Evolutionary conservation across 2,888 invertebrate genomes (phyloP), one percentile per base, ranked within the genome.

Genomic region (Brenthis daphne): DNA sequence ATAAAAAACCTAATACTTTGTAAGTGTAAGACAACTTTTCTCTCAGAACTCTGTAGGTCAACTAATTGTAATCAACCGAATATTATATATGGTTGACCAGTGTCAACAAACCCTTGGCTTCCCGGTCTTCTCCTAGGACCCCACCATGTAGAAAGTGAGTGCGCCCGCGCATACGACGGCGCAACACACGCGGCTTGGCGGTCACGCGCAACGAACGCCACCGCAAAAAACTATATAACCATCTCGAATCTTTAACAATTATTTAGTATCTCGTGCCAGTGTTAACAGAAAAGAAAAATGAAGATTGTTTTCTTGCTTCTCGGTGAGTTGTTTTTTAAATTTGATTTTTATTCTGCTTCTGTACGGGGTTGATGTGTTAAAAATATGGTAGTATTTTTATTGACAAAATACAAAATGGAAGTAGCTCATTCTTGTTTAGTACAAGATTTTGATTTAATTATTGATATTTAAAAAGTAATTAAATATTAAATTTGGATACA

Each of bases 131-230:
- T 72, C 85, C 87, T 79, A 82, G 79, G 79, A 76, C 90, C 90
- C 90, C 91, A 85, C 91, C 89, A 89, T 80, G 79, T 89, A 90
- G 92, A 92, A 92, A 92, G 92, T 92, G 92, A 92, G 91, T 81
- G 92, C 86, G 76, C 81, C 78, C 77, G 78, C 80, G 82, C 80
- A 72, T 73, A 73, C 75, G 69, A 74, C 70, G 71, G 74, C 69
- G 64, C 76, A 73, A 75, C 77, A 92, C 81, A 92, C 86, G 91
- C 91, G 91, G 82, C 75, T 76, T 77, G 84, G 86, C 87, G 88
- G 85, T 82, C 78, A 82, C 82, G 82, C 85, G 84, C 83, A 82
- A 82, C 86, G 85, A 82, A 90, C 92, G 91, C 90, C 81, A 83
- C 83, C 84, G 79, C 75, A 69, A 75, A 67, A 68, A 77, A 80